Base-by-base conservation (phyloP, 2,888 invertebrate genomes). In the Sussaba pulchella region DNA sequence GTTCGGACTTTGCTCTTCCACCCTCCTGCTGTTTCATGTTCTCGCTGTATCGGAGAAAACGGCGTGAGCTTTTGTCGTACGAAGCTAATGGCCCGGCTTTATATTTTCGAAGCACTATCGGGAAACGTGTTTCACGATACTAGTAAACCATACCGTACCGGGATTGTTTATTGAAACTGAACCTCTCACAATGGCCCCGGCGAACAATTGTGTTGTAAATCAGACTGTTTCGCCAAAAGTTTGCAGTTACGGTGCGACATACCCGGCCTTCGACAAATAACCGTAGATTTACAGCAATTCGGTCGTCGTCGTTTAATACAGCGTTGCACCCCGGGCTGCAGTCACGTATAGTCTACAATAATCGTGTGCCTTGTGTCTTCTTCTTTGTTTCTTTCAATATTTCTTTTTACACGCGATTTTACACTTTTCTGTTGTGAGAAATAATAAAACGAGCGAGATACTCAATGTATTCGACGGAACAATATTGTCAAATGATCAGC, bases 21-120 rank as follows among this genome's bases (percentile, higher is more conserved):
- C 66, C 61, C 52, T 69, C 47, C 59, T 47, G 39, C 26, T 71
- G 54, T 67, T 66, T 24, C 54, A 67, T 61, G 45, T 57, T 70
- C 64, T 59, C 36, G n/a, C 43, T 52, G 50, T 73, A 54, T 72
- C 39, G 74, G 64, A 77, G 69, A 77, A 77, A 81, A 81, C 69
- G 72, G 81, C 80, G 21, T 67, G 72, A 69, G 76, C 67, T 77
- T 73, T 73, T 77, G 81, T 73, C 59, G 81, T 81, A 69, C 77
- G 72, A 72, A 73, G 73, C 81, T 81, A 81, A 81, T 77, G 81
- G 76, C 72, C 67, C 67, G 69, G 77, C 77, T 57, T 5, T 31
- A 81, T 81, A 81, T 77, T 73, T 81, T 64, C 31, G 66, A 69
- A 41, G 63, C 36, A 50, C 69, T 47, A 63, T 21, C 67, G 50